Evolutionary conservation across 2,113 vertebrate species (phyloP), one percentile per base, ranked within the genome.

Genomic region (Dendrocopos noguchii): DNA sequence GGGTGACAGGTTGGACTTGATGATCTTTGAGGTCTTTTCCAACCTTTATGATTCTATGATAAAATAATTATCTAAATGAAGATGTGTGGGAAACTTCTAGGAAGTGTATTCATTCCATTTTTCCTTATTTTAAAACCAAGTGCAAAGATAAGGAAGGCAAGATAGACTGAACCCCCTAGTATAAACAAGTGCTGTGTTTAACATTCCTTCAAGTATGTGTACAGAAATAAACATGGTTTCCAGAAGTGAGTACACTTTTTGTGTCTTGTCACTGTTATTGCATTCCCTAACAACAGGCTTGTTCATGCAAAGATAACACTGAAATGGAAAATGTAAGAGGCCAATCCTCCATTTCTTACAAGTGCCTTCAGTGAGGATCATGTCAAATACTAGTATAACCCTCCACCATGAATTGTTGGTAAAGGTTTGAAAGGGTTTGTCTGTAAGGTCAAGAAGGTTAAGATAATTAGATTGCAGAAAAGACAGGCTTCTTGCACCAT

Each of bases 221-320:
- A 56, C 36, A 85, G 85, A 96, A 95, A 71, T 76, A 96, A 82
- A 56, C 85, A 42, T 42, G 39, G 6, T 92, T 96, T 95, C 78
- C 72, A 71, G 59, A 71, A 91, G 25, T 20, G 20, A 65, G 33
- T 59, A 33, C 1, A 0, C 11, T 64, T 88, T 94, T 80, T 91
- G 36, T 90, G 72, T 88, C 60, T 50, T 81, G 33, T 84, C 52
- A 8, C 27, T 75, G 64, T 55, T 81, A 42, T 33, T 93, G 66
- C 53, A 64, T 94, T 90, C 66, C 22, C 66, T 85, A 74, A 65
- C n/a, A 57, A 50, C 44, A 85, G 88, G 52, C 79, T 60, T 72
- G 25, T 79, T 91, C 57, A 22, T 6, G 9, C 42, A 70, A 93
- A 82, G 71, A 52, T 81, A 88, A 73, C 15, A 5, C 34, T 65